A percentile compares a stretch with the other conserved stretches of the same genome.
phyloP scores from a whole-genome alignment of 2,888 invertebrate genomes.

The Cantharis rufa region DNA sequence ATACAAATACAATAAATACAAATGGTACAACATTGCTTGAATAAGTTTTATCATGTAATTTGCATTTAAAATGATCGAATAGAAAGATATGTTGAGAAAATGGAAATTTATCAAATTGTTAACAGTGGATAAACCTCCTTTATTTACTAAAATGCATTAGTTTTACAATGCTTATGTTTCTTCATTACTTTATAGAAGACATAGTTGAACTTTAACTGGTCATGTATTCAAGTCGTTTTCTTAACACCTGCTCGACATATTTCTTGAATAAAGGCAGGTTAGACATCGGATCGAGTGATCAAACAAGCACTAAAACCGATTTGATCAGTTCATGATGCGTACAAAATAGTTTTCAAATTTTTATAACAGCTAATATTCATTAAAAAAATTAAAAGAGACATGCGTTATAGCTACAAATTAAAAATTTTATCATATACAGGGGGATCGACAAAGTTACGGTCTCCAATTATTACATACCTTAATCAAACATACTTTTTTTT shows the following conservation, averaged over 20 bases:
- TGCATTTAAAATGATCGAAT: not conserved
- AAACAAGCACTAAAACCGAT: conserved; percentile 21
- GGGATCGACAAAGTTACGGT: not conserved
- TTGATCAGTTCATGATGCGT: conserved; percentile 16
- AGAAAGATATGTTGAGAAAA: not conserved
- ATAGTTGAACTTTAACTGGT: conserved; percentile 8
- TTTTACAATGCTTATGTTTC: not conserved
- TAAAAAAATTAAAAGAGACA: not conserved
- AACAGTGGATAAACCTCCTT: not conserved
- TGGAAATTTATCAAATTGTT: not conserved
- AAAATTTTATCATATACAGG: not conserved
- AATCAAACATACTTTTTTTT: too few relatives aligned
- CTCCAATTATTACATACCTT: not conserved
- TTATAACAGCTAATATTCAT: conserved; percentile 2
- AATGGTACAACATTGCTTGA: not conserved
- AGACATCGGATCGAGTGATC: conserved; percentile 17
- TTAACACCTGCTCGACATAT: conserved; percentile 26
- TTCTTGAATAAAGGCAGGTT: conserved; percentile 22
- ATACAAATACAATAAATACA: not conserved
- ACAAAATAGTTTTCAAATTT: conserved; percentile 7
- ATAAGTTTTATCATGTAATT: not conserved
- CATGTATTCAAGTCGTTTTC: conserved; percentile 17
- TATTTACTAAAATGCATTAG: not conserved
- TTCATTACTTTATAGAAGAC: conserved; percentile 7
- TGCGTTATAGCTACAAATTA: not conserved